Evolutionary conservation across 1,140 invertebrate species (phyloP).

Genomic region (Drosophila sp.): DNA sequence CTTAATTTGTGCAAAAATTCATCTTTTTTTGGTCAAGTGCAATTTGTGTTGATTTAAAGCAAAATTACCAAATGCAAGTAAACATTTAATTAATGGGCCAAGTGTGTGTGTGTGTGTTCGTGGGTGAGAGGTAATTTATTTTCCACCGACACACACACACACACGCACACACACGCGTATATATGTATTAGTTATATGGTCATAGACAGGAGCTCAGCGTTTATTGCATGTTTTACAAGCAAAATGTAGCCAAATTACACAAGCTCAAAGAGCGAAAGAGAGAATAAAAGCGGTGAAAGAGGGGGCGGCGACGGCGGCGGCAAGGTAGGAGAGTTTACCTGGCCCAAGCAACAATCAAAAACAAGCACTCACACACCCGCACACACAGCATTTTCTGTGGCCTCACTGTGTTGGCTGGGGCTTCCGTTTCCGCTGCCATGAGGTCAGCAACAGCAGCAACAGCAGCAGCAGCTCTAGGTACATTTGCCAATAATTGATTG

Average conservation of each 20-base stretch:
- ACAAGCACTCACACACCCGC: constrained; percentile 23
- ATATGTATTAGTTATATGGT: constrained; percentile 26
- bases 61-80: constrained; percentile 21
- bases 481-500: constrained; percentile 80
- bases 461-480: constrained; percentile 35
- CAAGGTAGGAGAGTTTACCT: not conserved
- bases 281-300: no score
- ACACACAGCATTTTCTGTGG: constrained; percentile 24
- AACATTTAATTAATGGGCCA: constrained; percentile 60
- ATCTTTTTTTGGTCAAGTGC: not conserved
- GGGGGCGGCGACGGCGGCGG: not conserved
- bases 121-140: constrained; percentile 59
- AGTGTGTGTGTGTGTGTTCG: constrained; percentile 32
- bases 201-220: constrained; percentile 24
- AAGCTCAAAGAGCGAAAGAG: not conserved
- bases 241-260: constrained; percentile 52
- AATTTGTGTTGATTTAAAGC: constrained; percentile 10
- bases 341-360: constrained; percentile 61
- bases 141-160: constrained; percentile 31
- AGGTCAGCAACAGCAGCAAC: constrained; percentile 52
- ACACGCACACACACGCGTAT: not conserved
- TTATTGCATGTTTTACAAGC: constrained; percentile 71
- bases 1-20: no score
- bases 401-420: constrained; percentile 8
- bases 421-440: constrained; percentile 71